A percentile compares a stretch with the other conserved stretches of the same genome.
phyloP scores from a whole-genome alignment of 2,797 vertebrate species.

The Enoplosus armatus region DNA sequence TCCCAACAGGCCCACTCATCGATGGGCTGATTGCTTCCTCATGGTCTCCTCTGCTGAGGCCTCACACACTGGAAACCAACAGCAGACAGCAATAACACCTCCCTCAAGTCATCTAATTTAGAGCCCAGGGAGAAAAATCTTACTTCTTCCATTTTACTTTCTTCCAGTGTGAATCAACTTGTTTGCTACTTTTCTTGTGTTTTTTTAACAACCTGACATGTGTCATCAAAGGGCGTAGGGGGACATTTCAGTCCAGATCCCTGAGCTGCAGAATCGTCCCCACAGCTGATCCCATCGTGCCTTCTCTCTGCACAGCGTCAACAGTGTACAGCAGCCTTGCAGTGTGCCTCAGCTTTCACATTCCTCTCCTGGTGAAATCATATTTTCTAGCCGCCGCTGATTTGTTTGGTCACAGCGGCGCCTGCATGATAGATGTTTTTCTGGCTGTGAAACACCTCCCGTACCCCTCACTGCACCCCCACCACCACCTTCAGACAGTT shows the following conservation, averaged over 20 bases:
- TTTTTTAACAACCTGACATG: background rate
- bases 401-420: constrained; percentile 80
- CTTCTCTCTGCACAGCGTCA: constrained; percentile 18
- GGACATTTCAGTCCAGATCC: background rate
- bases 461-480: constrained; percentile 10
- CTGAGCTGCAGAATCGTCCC: background rate
- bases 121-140: constrained; percentile 9
- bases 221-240: background rate
- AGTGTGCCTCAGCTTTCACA: constrained; percentile 58
- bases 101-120: constrained; percentile 21
- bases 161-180: background rate
- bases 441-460: constrained; percentile 65
- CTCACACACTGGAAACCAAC: constrained; percentile 42
- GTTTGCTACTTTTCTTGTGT: background rate
- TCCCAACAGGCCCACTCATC: constrained; percentile 60
- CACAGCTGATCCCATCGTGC: constrained; percentile 32
- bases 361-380: constrained; percentile 77
- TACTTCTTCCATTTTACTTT: background rate
- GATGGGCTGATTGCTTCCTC: constrained; percentile 79
- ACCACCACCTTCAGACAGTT: constrained; percentile 21
- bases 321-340: constrained; percentile 41
- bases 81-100: constrained; percentile 46
- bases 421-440: constrained; percentile 78
- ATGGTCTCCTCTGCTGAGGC: constrained; percentile 56
- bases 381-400: constrained; percentile 69